Conservation (phyloP, 2,113 vertebrate species). For the Amphilophus citrinellus region DNA sequence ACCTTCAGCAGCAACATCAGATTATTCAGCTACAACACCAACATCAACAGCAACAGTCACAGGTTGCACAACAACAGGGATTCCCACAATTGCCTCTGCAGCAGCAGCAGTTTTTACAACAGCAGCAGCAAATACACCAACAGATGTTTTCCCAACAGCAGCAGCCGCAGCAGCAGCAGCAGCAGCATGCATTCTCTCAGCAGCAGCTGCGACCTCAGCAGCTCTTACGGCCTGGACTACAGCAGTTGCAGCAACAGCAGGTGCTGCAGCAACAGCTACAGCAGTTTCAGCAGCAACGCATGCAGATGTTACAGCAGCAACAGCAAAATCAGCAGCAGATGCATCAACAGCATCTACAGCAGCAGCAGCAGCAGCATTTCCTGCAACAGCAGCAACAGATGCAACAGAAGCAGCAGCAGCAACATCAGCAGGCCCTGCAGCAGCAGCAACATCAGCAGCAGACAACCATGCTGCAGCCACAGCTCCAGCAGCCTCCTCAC, state of each 20-base stretch:
- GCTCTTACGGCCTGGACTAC: constrained; percentile 77
- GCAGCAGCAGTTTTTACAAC: constrained; percentile 74
- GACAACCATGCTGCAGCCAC: constrained; percentile 69
- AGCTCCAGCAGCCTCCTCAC: constrained; percentile 71
- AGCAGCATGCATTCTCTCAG: constrained; percentile 76
- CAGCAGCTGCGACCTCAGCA: constrained; percentile 79
- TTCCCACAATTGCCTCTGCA: background rate
- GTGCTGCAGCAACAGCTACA: constrained; percentile 83
- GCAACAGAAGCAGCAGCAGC: constrained; percentile 82
- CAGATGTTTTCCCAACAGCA: constrained; percentile 79
- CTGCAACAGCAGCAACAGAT: constrained; percentile 82
- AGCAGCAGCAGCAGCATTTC: constrained; percentile 80
- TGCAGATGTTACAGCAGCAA: constrained; percentile 81
- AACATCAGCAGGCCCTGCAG: constrained; percentile 79
- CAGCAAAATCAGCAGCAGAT: constrained; percentile 80
- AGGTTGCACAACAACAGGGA: constrained; percentile 43
- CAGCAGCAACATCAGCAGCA: constrained; percentile 78
- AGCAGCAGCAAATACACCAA: constrained; percentile 82
- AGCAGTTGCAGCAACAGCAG: constrained; percentile 85
- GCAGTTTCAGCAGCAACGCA: constrained; percentile 78
- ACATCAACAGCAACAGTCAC: constrained; percentile 65
- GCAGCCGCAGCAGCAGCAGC: constrained; percentile 81
- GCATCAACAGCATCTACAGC: constrained; percentile 58
- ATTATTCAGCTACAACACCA: constrained; percentile 54
- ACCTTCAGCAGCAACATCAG: constrained; percentile 76